Evolutionary conservation across 1,140 invertebrate genomes (phyloP).

Genomic region (Orius laevigatus): DNA sequence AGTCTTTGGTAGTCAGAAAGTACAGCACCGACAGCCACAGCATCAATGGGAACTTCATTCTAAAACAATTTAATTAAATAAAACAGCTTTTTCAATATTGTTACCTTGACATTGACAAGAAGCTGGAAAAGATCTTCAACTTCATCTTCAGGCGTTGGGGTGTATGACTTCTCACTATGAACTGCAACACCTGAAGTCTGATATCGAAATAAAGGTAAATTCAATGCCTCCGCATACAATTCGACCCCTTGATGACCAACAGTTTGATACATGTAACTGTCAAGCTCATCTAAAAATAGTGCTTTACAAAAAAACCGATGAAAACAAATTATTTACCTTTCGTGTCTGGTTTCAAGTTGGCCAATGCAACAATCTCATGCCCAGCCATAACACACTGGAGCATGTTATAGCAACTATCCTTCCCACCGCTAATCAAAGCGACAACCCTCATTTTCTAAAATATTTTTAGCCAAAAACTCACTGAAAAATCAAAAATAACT

Average conservation of each 20-base stretch:
- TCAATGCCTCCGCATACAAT: constrained; percentile 84
- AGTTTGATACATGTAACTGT: constrained; percentile 99
- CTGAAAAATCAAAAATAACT: no score
- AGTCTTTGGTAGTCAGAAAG: constrained; percentile 94
- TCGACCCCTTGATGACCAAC: constrained; percentile 91
- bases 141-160: constrained; percentile 78
- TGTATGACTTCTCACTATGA: constrained; percentile 66
- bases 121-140: constrained; percentile 94
- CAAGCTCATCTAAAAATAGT: constrained; percentile 64
- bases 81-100: no score
- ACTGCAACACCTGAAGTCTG: constrained; percentile 63
- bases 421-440: constrained; percentile 88
- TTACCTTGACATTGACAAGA: constrained; percentile 67
- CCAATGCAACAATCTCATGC: constrained; percentile 89
- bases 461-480: no score
- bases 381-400: constrained; percentile 82
- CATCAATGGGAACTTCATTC: constrained; percentile 68
- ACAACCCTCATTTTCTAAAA: constrained; percentile 81
- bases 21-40: constrained; percentile 91
- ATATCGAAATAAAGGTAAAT: constrained; percentile 74
- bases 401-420: constrained; percentile 98
- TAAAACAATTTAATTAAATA: constrained; percentile 31
- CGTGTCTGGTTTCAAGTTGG: constrained; percentile 79
- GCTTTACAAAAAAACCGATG: not conserved
- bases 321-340: constrained; percentile 42